Conservation (phyloP, 2,797 vertebrate genomes). For the Muraenolepis orangiensis region DNA sequence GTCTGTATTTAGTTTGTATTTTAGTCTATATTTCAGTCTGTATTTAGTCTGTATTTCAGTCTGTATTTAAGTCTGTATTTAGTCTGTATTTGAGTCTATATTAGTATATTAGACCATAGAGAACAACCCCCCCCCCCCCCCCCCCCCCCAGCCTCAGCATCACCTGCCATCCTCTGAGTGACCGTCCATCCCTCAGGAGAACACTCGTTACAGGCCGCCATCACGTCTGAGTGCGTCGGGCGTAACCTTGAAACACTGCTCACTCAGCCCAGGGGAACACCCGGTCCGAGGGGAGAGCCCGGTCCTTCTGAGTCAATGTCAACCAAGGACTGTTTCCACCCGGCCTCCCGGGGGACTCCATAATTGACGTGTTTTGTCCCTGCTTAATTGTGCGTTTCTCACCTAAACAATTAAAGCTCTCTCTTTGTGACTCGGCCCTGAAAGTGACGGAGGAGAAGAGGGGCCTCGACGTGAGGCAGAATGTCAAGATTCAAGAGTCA, state of each 20-base stretch:
- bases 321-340: constrained; percentile 8
- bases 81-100: too few species aligned
- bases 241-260: constrained; percentile 70
- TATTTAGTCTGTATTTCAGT: too few species aligned
- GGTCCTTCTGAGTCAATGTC: constrained; percentile 61
- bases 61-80: too few species aligned
- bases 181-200: constrained; percentile 67
- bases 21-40: too few species aligned
- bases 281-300: constrained; percentile 50
- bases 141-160: constrained; percentile 54
- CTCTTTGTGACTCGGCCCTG: background rate
- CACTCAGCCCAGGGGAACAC: constrained; percentile 65
- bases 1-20: too few species aligned
- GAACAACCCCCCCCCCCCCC: constrained; percentile 9
- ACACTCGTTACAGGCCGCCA: constrained; percentile 64
- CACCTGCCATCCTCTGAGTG: constrained; percentile 71
- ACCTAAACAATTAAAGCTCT: background rate
- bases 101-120: background rate
- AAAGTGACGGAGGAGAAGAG: background rate
- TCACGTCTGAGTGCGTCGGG: constrained; percentile 60
- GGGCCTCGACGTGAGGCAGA: too few species aligned
- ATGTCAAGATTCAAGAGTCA: too few species aligned
- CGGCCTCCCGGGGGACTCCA: constrained; percentile 35
- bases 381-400: background rate
- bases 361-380: constrained; percentile 35